These are phyloP conservation scores for Metellina segmentata DNA, from an alignment of 2,888 invertebrate species.

Conservation along the genomic window DNA sequence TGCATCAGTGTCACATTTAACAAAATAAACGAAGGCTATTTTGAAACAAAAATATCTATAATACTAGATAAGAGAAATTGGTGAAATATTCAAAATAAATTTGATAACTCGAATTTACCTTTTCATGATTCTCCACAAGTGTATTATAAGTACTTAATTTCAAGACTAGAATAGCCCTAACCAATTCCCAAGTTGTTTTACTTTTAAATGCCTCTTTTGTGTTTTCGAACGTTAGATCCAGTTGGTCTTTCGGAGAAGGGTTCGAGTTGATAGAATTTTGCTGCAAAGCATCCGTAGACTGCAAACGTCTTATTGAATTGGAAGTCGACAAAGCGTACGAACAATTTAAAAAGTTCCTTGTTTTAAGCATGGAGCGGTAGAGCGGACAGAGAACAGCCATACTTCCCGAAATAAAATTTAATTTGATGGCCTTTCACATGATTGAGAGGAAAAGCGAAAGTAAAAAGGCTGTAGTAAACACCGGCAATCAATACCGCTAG, in stretches of 20 bases:
- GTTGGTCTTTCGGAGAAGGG: constrained; percentile 84
- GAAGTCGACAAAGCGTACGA: constrained; percentile 2
- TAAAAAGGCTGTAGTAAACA: background rate
- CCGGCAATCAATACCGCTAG: too few relatives aligned
- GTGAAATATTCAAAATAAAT: too few relatives aligned
- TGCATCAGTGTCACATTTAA: too few relatives aligned
- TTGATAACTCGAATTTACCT: constrained; percentile 84
- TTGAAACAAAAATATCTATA: too few relatives aligned
- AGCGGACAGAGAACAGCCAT: constrained; percentile 11
- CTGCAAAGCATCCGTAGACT: background rate
- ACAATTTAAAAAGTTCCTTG: background rate
- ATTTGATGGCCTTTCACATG: background rate
- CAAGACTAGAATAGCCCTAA: constrained; percentile 95
- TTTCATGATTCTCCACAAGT: constrained; percentile 94
- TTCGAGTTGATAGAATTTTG: background rate
- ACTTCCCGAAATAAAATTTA: background rate
- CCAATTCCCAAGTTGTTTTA: constrained; percentile 94
- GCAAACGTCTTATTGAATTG: background rate
- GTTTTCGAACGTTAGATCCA: constrained; percentile 92
- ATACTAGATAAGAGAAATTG: too few relatives aligned
- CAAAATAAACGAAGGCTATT: too few relatives aligned
- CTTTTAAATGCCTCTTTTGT: constrained; percentile 95
- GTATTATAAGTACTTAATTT: constrained; percentile 92
- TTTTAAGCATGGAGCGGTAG: background rate
- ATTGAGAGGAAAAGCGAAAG: background rate